Base-by-base conservation (phyloP, 2,888 invertebrate genomes). In the Thecophora atra region DNA sequence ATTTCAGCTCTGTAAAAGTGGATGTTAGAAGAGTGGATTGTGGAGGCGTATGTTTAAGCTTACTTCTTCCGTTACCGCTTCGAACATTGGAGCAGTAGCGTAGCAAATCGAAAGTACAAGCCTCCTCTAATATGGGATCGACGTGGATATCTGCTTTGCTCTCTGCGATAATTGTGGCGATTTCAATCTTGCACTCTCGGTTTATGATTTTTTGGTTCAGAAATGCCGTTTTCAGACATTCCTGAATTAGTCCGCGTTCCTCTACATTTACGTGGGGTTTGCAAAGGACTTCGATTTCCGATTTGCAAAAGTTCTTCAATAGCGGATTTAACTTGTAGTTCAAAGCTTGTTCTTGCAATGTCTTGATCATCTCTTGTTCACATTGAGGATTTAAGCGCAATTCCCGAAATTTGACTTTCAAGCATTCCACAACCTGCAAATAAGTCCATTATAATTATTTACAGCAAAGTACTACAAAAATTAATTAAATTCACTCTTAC, bases 71-170 rank as follows among this genome's bases (percentile, higher is more conserved):
- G 82, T 95, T 94, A 70, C 98, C 98, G 83, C 94, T 93, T 65
- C 92, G 91, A 28, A 97, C 88, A 81, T 92, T 91, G 77, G 91
- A 91, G 82, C 96, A 96, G 83, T 91, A 93, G 80, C 93, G 93
- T 63, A 92, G 87, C 74, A 95, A 88, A 87, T 99, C 98, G 24
- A 93, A 88, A 11, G 93, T 91, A 84, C 99, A 99, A 0, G 96
- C 94, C 76, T 93, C 89, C 84, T 97, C 94, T 73, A 99, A 87
- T 64, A 96, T 86, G 0, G 98, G 98, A 88, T 99, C 99, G 1
- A 96, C 94, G 78, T 98, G 95, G 75, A 99, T 96, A 85, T 99
- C 99, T 0, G 96, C 94, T 83, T 94, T 92, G 0, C 94, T 92
- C 84, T 95, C 94, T 80, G 95, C 94, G 76, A 98, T 94, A 74